phyloP scores from a whole-genome alignment of 2,888 invertebrate species.

The Acanthosepion lycidas region DNA sequence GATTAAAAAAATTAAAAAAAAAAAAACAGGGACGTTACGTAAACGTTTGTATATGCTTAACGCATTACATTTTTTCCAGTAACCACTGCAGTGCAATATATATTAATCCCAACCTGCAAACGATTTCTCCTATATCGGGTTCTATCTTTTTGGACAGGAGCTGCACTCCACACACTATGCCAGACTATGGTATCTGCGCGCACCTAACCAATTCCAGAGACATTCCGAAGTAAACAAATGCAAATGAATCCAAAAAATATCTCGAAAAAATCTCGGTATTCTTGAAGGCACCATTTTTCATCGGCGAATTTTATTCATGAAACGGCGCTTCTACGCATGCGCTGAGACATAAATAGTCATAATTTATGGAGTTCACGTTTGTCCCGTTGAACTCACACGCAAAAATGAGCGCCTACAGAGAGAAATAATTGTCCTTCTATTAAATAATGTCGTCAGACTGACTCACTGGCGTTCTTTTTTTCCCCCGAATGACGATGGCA shows the following conservation, averaged over 20 bases:
- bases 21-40: no score
- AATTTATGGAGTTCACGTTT: not conserved
- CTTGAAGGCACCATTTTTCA: not conserved
- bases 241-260: not conserved
- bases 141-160: no score
- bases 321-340: not conserved
- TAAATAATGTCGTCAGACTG: not conserved
- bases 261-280: not conserved
- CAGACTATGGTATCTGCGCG: no score
- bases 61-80: no score
- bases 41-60: no score
- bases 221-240: no score
- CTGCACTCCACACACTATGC: no score
- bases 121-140: no score
- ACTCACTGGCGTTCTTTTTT: not conserved
- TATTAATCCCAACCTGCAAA: no score
- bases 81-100: no score
- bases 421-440: conserved; percentile 17
- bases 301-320: not conserved
- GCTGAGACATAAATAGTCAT: not conserved
- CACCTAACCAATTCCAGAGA: no score
- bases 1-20: no score
- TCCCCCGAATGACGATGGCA: not conserved
- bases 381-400: not conserved
- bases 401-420: not conserved